phyloP scores from a whole-genome alignment of 2,888 invertebrate species.

The Elegia similella region DNA sequence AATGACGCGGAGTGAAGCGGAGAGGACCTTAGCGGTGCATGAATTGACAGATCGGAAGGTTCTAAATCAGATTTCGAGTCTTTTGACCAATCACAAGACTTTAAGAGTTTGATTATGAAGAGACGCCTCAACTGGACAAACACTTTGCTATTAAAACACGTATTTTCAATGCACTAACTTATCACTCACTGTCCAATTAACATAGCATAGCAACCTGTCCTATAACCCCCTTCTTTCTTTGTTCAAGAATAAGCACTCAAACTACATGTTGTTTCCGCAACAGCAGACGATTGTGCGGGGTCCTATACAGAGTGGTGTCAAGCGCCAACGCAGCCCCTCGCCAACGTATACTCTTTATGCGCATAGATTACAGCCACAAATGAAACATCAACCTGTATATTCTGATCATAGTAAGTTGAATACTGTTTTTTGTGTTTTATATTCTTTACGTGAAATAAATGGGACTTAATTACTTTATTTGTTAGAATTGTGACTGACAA shows the following conservation, averaged over 20 bases:
- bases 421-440: background rate
- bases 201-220: background rate
- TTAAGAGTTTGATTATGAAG: no score
- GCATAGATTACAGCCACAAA: conserved; percentile 67
- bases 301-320: conserved; percentile 68
- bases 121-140: no score
- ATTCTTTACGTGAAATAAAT: background rate
- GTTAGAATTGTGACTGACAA: background rate
- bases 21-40: no score
- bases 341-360: conserved; percentile 76
- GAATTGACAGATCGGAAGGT: no score
- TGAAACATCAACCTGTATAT: conserved; percentile 77
- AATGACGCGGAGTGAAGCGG: no score
- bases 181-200: background rate
- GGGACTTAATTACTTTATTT: background rate
- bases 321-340: conserved; percentile 82
- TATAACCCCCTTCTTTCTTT: conserved; percentile 24
- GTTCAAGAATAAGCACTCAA: conserved; percentile 38
- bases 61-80: no score
- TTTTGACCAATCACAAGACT: no score
- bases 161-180: background rate
- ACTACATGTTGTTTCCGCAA: conserved; percentile 55
- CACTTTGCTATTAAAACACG: no score
- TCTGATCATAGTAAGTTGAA: conserved; percentile 82
- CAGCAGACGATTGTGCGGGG: conserved; percentile 68